A percentile compares a stretch with the other conserved stretches of the same genome.
phyloP scores from a whole-genome alignment of 1,140 invertebrate species.

The Caenorhabditis tropicalis region DNA sequence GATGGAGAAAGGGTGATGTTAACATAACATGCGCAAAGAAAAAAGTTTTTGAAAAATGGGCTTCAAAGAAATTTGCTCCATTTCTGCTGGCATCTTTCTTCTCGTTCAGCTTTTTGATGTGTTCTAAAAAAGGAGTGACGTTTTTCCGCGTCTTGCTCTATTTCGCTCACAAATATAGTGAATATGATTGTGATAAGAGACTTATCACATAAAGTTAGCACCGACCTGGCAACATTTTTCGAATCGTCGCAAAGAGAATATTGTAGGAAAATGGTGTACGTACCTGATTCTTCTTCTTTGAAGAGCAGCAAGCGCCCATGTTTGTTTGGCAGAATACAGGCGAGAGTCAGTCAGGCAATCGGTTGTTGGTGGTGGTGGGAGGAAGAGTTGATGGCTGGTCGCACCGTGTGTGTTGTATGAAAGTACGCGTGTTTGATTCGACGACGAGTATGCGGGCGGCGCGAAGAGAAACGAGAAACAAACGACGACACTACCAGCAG shows the following conservation, averaged over 20 bases:
- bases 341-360: conserved; percentile 36
- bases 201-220: conserved; percentile 1
- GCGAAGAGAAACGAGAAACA: conserved; percentile 41
- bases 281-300: conserved; percentile 52
- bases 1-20: neutral
- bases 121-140: conserved; percentile 9
- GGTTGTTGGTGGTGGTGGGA: conserved; percentile 18
- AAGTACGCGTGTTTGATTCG: conserved; percentile 44
- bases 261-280: neutral
- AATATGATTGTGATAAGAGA: neutral
- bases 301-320: conserved; percentile 54
- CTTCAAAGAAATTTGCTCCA: neutral
- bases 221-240: neutral
- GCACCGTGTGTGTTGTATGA: conserved; percentile 42
- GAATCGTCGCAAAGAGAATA: neutral
- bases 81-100: neutral
- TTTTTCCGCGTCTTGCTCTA: neutral
- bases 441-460: conserved; percentile 37
- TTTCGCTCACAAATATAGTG: neutral
- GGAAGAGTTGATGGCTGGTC: conserved; percentile 41
- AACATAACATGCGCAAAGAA: conserved; percentile 8
- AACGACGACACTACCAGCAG: conserved; percentile 44
- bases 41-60: neutral
- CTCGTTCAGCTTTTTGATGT: neutral
- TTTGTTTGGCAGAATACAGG: conserved; percentile 37